Percentiles rank a stretch among this genome's conserved stretches.
phyloP scores from a whole-genome alignment of 2,888 invertebrate species.

The Neoascia interrupta region DNA sequence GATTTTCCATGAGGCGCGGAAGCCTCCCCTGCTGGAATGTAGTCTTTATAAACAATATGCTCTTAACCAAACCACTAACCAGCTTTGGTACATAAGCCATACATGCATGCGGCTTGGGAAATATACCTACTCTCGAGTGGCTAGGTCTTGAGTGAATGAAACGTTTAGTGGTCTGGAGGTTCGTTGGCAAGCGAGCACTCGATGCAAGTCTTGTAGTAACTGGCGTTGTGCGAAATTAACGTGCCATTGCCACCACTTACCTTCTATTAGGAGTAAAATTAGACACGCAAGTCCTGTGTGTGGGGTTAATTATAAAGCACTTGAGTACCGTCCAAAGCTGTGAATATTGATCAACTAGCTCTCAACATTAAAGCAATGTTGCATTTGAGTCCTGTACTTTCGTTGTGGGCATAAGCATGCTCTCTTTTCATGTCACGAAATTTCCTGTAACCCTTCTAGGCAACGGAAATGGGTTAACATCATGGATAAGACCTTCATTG shows the following conservation, averaged over 20 bases:
- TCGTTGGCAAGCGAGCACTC: not conserved
- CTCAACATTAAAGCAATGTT: slow-evolving; percentile 38
- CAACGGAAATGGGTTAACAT: not conserved
- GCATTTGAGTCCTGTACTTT: no score
- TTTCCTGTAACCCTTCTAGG: no score
- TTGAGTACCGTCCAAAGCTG: slow-evolving; percentile 16
- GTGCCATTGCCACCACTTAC: not conserved
- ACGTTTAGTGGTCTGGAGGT: slow-evolving; percentile 33
- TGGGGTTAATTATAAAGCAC: slow-evolving; percentile 46
- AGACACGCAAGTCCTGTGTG: no score
- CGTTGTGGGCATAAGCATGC: no score
- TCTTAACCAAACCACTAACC: not conserved
- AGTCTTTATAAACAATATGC: slow-evolving; percentile 28
- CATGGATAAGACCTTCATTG: no score
- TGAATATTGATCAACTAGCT: slow-evolving; percentile 56
- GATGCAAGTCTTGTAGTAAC: slow-evolving; percentile 12
- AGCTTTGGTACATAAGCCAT: not conserved
- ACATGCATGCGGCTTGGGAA: slow-evolving; percentile 13
- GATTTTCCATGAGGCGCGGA: slow-evolving; percentile 41
- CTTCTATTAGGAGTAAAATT: no score
- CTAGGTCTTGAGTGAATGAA: slow-evolving; percentile 22
- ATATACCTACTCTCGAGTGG: slow-evolving; percentile 27
- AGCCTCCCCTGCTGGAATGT: slow-evolving; percentile 15
- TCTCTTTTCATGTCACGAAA: no score
- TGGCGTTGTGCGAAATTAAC: not conserved